phyloP scores from a whole-genome alignment of 2,113 vertebrate species.

The Eupsittula cactorum region DNA sequence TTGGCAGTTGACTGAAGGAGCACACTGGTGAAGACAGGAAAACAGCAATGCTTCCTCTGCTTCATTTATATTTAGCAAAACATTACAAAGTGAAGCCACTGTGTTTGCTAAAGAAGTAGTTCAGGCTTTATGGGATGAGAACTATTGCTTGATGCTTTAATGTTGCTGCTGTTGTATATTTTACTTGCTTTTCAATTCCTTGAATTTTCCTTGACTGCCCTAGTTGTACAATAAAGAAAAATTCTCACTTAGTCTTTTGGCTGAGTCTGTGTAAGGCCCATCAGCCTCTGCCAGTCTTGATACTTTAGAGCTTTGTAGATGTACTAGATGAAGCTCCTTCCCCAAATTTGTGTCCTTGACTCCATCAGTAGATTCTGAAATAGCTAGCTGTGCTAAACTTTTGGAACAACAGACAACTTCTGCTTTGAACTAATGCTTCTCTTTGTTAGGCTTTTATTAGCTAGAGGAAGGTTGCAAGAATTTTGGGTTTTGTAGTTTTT shows the following conservation, averaged over 20 bases:
- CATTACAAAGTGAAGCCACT: background rate
- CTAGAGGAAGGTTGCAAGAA: background rate
- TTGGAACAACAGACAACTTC: background rate
- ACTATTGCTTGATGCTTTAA: background rate
- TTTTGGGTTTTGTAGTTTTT: background rate
- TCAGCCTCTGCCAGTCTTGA: background rate
- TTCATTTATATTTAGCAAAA: background rate
- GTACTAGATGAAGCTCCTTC: background rate
- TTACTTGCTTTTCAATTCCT: background rate
- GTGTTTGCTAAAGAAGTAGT: background rate
- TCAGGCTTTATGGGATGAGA: background rate
- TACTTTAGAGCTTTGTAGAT: background rate
- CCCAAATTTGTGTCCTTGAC: background rate
- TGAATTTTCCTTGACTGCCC: background rate
- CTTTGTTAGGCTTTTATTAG: background rate
- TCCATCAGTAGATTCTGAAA: background rate
- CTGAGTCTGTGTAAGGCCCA: background rate
- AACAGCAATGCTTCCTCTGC: background rate
- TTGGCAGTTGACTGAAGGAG: background rate
- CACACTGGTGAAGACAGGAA: background rate
- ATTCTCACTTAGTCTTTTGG: background rate
- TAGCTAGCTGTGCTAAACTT: background rate
- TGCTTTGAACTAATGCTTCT: background rate
- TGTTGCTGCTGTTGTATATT: background rate
- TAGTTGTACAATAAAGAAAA: background rate